Evolutionary conservation across 2,113 vertebrate species (phyloP), one percentile per base, ranked within the genome.

Genomic region (Turdus rufiventris): DNA sequence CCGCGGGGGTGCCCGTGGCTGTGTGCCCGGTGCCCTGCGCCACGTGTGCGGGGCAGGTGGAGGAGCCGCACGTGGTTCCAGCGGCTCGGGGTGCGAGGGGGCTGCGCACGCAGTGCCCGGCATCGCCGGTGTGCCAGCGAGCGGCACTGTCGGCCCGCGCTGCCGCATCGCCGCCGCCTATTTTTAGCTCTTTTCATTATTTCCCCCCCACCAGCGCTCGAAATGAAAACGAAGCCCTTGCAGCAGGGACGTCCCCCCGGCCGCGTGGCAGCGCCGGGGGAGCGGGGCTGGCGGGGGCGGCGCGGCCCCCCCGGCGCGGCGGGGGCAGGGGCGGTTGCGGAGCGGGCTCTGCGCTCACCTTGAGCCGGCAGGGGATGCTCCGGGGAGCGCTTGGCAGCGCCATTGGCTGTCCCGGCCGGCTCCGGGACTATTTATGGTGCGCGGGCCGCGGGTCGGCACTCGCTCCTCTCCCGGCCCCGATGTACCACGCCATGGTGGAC

Each of bases 401-500:
- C 73, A 99, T 98, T 98, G 98, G 98, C 87, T 96, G 95, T 85
- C 94, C 95, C 67, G 18, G 85, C 96, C 84, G 10, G 14, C 96
- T 15, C 51, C 18, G 14, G 29, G 45, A 3, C 9, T 95, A 94
- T 96, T 96, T 97, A 94, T 94, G 94, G 94, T 29, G 95, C 73
- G 2, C 10, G 29, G 68, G 38, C 67, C 14, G 70, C 25, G 68
- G 26, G 25, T 47, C 24, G 62, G 81, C 86, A 51, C 77, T 91
- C 31, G 8, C 71, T 58, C 48, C 48, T 26, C 50, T 24, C 14
- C 38, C 33, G 53, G 43, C 57, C 89, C 83, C 42, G n/a, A 98
- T 98, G 98, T 96, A 96, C 95, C 97, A 92, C 90, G 60, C 95
- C 19, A 98, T 98, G 98, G 98, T 98, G 81, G 98, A 99, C 96